Evolutionary conservation across 2,797 vertebrate species (phyloP).

Genomic region (Paguma larvata): DNA sequence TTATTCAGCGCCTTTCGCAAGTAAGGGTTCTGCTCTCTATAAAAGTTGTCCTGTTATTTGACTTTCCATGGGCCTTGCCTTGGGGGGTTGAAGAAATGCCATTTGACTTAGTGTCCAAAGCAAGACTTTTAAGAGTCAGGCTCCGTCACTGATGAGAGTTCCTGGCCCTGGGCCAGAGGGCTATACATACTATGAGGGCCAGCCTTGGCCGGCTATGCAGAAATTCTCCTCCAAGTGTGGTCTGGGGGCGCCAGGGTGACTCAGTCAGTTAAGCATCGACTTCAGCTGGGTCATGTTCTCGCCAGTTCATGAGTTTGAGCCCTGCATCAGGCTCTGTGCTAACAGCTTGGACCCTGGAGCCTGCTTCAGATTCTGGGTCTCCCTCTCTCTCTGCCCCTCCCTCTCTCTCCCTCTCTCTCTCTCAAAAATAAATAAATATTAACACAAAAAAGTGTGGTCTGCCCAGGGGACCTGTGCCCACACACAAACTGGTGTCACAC

Average conservation of each 20-base stretch:
- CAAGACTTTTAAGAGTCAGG: not conserved
- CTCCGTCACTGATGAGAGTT: not conserved
- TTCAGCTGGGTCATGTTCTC: no score
- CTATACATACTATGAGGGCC: fast-evolving
- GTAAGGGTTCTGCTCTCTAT: not conserved
- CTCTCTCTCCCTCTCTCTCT: no score
- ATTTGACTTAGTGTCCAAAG: not conserved
- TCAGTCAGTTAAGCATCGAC: no score
- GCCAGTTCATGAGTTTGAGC: no score
- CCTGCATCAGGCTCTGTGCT: no score
- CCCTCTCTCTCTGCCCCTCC: no score
- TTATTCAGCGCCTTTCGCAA: not conserved
- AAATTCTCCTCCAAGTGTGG: not conserved
- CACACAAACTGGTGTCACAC: not conserved
- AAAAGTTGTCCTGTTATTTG: not conserved
- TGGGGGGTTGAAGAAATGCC: not conserved
- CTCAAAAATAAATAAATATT: no score
- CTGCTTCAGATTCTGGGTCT: no score
- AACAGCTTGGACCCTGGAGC: no score
- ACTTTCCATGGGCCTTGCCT: not conserved
- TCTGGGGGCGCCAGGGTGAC: no score
- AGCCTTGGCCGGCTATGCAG: not conserved
- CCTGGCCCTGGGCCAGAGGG: not conserved
- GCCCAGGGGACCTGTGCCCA: fast-evolving
- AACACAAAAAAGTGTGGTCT: not conserved